A percentile compares a stretch with the other conserved stretches of the same genome.
phyloP scores from a whole-genome alignment of 1,140 invertebrate genomes.

The Camponotus vicinus region DNA sequence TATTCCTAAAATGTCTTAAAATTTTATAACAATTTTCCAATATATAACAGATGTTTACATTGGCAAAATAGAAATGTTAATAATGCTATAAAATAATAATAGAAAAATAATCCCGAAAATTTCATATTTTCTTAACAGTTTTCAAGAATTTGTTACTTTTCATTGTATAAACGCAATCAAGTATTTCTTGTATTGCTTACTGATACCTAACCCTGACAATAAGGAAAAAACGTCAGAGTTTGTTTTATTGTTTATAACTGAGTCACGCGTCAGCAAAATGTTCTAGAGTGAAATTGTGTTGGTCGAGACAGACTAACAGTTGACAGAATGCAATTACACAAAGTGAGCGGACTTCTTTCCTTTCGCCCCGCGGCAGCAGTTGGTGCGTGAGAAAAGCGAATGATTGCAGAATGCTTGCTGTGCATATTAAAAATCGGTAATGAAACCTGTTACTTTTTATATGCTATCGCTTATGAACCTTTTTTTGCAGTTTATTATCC shows the following conservation, averaged over 20 bases:
- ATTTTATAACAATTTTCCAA: neutral
- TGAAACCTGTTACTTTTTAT: slow-evolving; percentile 59
- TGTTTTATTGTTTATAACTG: neutral
- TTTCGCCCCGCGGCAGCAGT: slow-evolving; percentile 49
- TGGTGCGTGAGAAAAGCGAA: slow-evolving; percentile 67
- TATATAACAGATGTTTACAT: neutral
- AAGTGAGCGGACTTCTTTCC: slow-evolving; percentile 70
- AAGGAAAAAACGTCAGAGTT: neutral
- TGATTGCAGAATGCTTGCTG: slow-evolving; percentile 30
- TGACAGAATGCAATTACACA: slow-evolving; percentile 65
- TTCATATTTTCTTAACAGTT: neutral
- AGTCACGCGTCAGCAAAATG: neutral
- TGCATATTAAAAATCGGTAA: slow-evolving; percentile 55
- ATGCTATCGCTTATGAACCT: slow-evolving; percentile 28
- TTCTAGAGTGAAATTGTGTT: slow-evolving; percentile 49
- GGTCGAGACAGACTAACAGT: slow-evolving; percentile 38
- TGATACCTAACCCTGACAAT: neutral
- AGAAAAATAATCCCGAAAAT: neutral
- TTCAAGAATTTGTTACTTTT: neutral
- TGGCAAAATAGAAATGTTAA: neutral
- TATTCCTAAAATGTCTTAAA: neutral
- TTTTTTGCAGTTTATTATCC: neutral
- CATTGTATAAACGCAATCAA: neutral
- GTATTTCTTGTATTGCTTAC: neutral
- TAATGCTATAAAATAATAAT: neutral